A percentile compares a stretch with the other conserved stretches of the same genome.
Evolutionary conservation across 1,140 invertebrate genomes (phyloP).

Genomic region (Melipona quadrifasciata): DNA sequence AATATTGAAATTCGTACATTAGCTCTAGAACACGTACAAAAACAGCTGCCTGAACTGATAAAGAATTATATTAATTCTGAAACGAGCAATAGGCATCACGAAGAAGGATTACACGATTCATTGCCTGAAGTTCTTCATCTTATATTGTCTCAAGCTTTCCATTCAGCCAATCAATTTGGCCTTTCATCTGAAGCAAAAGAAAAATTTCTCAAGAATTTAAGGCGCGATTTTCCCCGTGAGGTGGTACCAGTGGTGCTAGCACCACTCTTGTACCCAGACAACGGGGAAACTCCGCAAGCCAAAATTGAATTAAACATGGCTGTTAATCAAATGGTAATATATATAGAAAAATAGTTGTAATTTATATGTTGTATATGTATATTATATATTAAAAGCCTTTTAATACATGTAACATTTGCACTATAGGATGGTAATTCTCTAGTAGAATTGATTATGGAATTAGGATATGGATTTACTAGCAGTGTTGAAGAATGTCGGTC

Average conservation of each 20-base stretch:
- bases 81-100: constrained; percentile 84
- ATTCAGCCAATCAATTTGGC: constrained; percentile 82
- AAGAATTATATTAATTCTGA: constrained; percentile 91
- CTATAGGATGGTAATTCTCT: constrained; percentile 86
- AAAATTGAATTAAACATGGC: constrained; percentile 82
- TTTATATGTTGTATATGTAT: not conserved
- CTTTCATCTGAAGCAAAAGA: constrained; percentile 88
- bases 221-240: constrained; percentile 93
- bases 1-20: constrained; percentile 88
- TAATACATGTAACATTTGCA: constrained; percentile 8
- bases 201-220: constrained; percentile 90
- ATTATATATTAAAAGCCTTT: constrained; percentile 10
- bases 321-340: constrained; percentile 84
- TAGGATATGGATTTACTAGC: constrained; percentile 93
- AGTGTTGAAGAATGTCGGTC: constrained; percentile 94
- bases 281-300: constrained; percentile 87
- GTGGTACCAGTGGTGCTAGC: constrained; percentile 93
- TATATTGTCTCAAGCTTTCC: constrained; percentile 86
- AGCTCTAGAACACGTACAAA: constrained; percentile 90
- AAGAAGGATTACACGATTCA: constrained; percentile 93
- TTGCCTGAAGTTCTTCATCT: constrained; percentile 94
- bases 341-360: constrained; percentile 26
- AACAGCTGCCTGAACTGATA: constrained; percentile 92
- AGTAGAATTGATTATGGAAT: constrained; percentile 93
- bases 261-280: constrained; percentile 91